Evolutionary conservation across 2,113 vertebrate genomes (phyloP), one percentile per base, ranked within the genome.

Genomic region (Plotosus lineatus): DNA sequence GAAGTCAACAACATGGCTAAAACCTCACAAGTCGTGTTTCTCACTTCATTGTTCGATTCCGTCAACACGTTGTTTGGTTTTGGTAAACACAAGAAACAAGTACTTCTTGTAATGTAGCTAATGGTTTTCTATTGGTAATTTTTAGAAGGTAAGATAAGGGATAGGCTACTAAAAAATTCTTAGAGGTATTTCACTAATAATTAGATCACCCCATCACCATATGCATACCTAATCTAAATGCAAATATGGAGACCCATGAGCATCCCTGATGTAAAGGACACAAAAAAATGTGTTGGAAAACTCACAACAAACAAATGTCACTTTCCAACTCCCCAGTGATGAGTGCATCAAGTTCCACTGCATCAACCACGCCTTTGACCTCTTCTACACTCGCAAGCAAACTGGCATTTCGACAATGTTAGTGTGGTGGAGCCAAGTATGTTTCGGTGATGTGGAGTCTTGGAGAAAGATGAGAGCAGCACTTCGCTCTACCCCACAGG

Each of bases 331-430:
- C 69, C 14, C n/a, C 33, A 51, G 58, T 68, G 23, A 50, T 1
- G 58, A 66, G 26, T 48, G 72, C 50, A 44, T 53, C 58, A 42
- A 46, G 60, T 55, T 76, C 50, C 61, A 44, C n/a, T 50, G 15
- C 61, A 44, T 56, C 23, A 36, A 40, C 69, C 17, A 44, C 8
- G 33, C 60, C 71, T 74, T 50, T 75, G 69, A 81, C 79, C 69
- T 74, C 79, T 51, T 75, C 46, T 44, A 66, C 60, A 75, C 58
- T 63, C 48, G n/a, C 71, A 53, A 58, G 80, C 72, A 56, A 76
- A 76, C 60, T 82, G 73, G 72, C 80, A 76, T 82, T 82, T 82
- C 75, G 80, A 76, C 26, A 60, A 82, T 26, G 61, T 56, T 26
- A 76, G 80, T 68, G 73, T 82, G 68, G 73, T 40, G 2, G 50